These are phyloP conservation scores for Himalopsyche phryganea DNA, from an alignment of 1,140 invertebrate species.

Conservation along the genomic window DNA sequence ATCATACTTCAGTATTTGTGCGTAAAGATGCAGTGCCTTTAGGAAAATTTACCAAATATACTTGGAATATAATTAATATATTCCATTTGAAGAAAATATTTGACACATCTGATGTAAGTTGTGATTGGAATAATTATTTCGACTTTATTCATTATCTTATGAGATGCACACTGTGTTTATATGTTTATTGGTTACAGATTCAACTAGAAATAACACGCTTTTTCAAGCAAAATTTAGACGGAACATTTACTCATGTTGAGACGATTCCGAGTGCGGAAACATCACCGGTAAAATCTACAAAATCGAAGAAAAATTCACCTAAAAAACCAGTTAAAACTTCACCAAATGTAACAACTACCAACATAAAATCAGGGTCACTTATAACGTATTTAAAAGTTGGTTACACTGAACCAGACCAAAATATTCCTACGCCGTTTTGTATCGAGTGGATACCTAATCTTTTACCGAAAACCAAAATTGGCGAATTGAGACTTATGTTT, in stretches of 20 bases:
- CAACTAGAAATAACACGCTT: constrained; percentile 63
- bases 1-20: constrained; percentile 57
- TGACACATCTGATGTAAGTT: constrained; percentile 62
- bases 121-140: too few relatives aligned
- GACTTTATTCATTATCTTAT: too few relatives aligned
- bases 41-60: constrained; percentile 71
- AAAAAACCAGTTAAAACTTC: neutral
- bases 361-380: constrained; percentile 64
- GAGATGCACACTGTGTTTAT: too few relatives aligned
- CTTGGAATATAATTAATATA: constrained; percentile 73
- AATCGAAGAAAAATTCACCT: neutral
- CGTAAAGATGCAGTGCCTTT: constrained; percentile 62
- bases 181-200: constrained; percentile 53
- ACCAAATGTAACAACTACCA: constrained; percentile 42
- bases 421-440: constrained; percentile 65
- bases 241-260: constrained; percentile 57
- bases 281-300: neutral
- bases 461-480: constrained; percentile 64
- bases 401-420: constrained; percentile 56
- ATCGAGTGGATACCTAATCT: constrained; percentile 78
- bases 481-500: constrained; percentile 55
- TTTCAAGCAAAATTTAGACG: constrained; percentile 66
- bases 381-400: constrained; percentile 73
- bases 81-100: constrained; percentile 74
- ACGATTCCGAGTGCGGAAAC: constrained; percentile 48